A percentile compares a stretch with the other conserved stretches of the same genome.
phyloP scores from a whole-genome alignment of 2,113 vertebrate genomes.

The Lycaon pictus region DNA sequence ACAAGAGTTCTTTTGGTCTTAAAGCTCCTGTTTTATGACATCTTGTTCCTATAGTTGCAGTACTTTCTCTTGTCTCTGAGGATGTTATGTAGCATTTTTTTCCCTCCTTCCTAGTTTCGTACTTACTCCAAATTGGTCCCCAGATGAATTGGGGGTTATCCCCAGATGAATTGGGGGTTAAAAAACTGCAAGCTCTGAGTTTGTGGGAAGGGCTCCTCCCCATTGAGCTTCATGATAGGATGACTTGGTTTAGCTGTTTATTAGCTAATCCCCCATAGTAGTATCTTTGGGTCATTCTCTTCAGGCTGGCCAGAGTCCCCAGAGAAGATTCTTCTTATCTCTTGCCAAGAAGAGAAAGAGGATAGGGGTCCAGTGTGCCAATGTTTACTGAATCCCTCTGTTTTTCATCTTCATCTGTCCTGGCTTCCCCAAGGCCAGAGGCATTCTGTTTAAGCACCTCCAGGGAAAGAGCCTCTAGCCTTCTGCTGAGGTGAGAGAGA shows the following conservation, averaged over 20 bases:
- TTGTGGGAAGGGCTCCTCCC: background rate
- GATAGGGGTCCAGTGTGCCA: background rate
- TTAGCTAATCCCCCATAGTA: background rate
- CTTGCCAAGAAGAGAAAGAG: background rate
- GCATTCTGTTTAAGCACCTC: background rate
- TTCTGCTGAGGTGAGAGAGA: background rate
- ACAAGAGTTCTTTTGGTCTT: background rate
- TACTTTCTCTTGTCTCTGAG: constrained; percentile 22
- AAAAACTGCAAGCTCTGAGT: background rate
- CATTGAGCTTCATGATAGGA: background rate
- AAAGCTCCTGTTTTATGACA: background rate
- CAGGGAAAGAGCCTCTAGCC: background rate
- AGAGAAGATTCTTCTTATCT: background rate
- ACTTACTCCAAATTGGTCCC: background rate
- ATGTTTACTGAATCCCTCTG: background rate
- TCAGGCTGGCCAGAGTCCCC: background rate
- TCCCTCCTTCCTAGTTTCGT: background rate
- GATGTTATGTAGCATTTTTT: constrained; percentile 28
- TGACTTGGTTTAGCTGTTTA: background rate
- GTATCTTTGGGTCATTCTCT: background rate
- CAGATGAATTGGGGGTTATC: background rate
- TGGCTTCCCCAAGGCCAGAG: background rate
- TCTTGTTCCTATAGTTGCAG: background rate
- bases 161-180: background rate
- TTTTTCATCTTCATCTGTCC: background rate